Conservation (phyloP, 1,140 invertebrate genomes). For the Zophobas atratus region DNA sequence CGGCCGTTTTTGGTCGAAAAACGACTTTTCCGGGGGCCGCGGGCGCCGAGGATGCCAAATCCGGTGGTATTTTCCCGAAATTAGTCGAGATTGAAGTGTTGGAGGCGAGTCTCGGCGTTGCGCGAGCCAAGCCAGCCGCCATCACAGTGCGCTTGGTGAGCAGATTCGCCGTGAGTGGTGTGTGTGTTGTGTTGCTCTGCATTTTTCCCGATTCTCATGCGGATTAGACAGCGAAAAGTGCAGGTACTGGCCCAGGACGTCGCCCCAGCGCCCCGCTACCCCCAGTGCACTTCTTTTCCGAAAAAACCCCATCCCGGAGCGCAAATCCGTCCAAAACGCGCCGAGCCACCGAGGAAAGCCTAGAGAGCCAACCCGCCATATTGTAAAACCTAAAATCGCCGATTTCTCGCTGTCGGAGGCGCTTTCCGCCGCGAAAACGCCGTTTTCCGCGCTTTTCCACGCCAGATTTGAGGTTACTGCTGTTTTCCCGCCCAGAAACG, state of each 20-base stretch:
- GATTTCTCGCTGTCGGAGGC: slow-evolving; percentile 31
- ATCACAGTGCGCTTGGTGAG: slow-evolving; percentile 67
- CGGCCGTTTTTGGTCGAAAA: not conserved
- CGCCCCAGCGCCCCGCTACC: too few species aligned
- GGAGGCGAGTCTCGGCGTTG: slow-evolving; percentile 2
- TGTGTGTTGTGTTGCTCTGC: slow-evolving; percentile 68
- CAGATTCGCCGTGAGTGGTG: slow-evolving; percentile 66
- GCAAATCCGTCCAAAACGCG: slow-evolving; percentile 44
- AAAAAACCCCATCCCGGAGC: slow-evolving; percentile 24
- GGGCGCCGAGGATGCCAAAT: not conserved
- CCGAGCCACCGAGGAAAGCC: slow-evolving; percentile 59
- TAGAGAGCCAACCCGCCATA: slow-evolving; percentile 66
- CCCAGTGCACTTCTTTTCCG: too few species aligned
- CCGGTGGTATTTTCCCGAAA: slow-evolving; percentile 6
- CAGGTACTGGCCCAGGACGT: slow-evolving; percentile 63
- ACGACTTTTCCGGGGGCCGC: not conserved
- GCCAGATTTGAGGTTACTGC: slow-evolving; percentile 20
- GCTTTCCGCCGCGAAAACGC: not conserved
- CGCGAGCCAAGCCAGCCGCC: slow-evolving; percentile 59
- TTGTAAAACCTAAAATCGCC: slow-evolving; percentile 59
- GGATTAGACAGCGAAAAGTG: slow-evolving; percentile 64
- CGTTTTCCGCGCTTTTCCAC: not conserved
- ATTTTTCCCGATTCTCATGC: slow-evolving; percentile 66
- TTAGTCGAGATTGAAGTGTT: not conserved
- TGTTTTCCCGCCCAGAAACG: slow-evolving; percentile 50